Evolutionary conservation across 2,113 vertebrate genomes (phyloP).

Genomic region (Hemicordylus capensis): DNA sequence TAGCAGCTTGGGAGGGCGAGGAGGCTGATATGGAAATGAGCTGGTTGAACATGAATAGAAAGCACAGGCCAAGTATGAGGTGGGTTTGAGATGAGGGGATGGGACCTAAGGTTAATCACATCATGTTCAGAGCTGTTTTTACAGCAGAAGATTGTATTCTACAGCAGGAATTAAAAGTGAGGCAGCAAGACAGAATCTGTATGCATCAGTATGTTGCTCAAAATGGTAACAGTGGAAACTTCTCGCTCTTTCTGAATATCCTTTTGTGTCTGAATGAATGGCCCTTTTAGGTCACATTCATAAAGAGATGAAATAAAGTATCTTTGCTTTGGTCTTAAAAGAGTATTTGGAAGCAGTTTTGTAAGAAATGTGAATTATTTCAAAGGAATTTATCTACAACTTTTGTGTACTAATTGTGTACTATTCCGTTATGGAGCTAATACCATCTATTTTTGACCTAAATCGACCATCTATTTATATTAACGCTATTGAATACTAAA

Average conservation of each 20-base stretch:
- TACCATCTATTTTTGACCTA: neutral
- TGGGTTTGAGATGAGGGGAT: constrained; percentile 66
- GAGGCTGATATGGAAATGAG: constrained; percentile 78
- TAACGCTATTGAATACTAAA: constrained; percentile 20
- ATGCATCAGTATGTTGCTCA: constrained; percentile 35
- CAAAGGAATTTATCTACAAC: constrained; percentile 28
- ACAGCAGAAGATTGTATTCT: constrained; percentile 66
- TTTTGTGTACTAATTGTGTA: constrained; percentile 25
- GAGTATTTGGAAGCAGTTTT: neutral
- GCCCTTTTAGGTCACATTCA: constrained; percentile 25
- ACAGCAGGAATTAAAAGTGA: constrained; percentile 68
- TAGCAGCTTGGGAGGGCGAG: constrained; percentile 55
- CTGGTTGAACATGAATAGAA: constrained; percentile 73
- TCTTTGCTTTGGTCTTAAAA: constrained; percentile 23
- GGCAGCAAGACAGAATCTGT: constrained; percentile 52
- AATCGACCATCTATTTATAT: neutral
- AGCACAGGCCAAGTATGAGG: constrained; percentile 65
- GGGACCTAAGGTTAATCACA: constrained; percentile 79
- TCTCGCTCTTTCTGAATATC: constrained; percentile 26
- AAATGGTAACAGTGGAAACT: constrained; percentile 17
- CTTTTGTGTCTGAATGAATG: constrained; percentile 32
- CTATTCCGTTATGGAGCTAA: neutral
- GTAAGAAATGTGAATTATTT: constrained; percentile 2
- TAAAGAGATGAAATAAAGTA: constrained; percentile 16
- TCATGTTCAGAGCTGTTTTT: constrained; percentile 78